These are phyloP conservation scores for Leptinotarsa juncta DNA, from an alignment of 2,888 invertebrate species.

Conservation along the genomic window DNA sequence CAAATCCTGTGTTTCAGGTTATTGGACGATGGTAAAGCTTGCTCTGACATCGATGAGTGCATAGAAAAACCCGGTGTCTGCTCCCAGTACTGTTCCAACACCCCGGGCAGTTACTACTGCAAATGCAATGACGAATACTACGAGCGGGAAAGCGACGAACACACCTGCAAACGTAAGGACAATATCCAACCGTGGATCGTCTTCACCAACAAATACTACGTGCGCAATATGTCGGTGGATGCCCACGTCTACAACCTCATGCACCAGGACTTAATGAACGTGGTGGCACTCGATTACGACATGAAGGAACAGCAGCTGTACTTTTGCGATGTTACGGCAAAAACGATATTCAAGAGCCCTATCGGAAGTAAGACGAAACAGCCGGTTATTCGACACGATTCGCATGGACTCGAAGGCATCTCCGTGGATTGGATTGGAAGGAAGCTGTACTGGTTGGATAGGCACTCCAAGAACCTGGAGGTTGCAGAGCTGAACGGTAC, in stretches of 20 bases:
- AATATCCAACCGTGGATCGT: constrained; percentile 86
- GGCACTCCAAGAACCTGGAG: constrained; percentile 94
- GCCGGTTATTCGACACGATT: constrained; percentile 87
- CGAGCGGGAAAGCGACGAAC: constrained; percentile 86
- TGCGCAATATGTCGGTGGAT: constrained; percentile 94
- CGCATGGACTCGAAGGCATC: constrained; percentile 96
- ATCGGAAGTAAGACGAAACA: constrained; percentile 72
- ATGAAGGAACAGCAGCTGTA: constrained; percentile 86
- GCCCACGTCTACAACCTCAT: constrained; percentile 86
- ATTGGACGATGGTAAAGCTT: constrained; percentile 89
- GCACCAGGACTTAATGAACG: constrained; percentile 95
- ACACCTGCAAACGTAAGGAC: constrained; percentile 91
- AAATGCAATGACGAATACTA: constrained; percentile 95
- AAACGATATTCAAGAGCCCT: constrained; percentile 87
- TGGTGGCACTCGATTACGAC: constrained; percentile 96
- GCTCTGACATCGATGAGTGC: constrained; percentile 93
- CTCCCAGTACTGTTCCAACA: constrained; percentile 95
- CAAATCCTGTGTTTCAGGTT: constrained; percentile 65
- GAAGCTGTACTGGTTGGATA: constrained; percentile 97
- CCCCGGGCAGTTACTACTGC: constrained; percentile 94
- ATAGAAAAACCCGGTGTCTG: constrained; percentile 89
- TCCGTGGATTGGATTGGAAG: constrained; percentile 96
- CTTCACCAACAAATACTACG: constrained; percentile 97
- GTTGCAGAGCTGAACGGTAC: constrained; percentile 95
- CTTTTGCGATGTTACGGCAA: constrained; percentile 96